Evolutionary conservation across 2,888 invertebrate genomes (phyloP).

Genomic region (Chloroclysta siterata): DNA sequence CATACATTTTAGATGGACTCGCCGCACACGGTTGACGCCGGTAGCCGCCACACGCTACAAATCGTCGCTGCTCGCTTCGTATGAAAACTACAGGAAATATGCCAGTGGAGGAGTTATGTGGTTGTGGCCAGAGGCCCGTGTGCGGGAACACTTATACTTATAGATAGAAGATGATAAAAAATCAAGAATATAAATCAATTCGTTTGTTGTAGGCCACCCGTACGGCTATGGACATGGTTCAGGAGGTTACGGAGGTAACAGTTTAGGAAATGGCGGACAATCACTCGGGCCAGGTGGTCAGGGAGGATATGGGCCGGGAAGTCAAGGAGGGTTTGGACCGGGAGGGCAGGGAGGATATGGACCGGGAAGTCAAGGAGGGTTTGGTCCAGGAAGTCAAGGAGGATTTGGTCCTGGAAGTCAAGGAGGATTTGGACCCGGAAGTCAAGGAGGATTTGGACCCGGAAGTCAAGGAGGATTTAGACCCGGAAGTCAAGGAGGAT

Average conservation of each 20-base stretch:
- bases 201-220: slow-evolving; percentile 24
- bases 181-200: too few species aligned
- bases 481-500: slow-evolving; percentile 20
- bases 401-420: slow-evolving; percentile 21
- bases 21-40: too few species aligned
- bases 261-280: slow-evolving; percentile 6
- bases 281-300: slow-evolving; percentile 8
- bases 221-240: slow-evolving; percentile 17
- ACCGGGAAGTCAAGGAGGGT: slow-evolving; percentile 14
- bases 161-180: too few species aligned
- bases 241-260: slow-evolving; percentile 19
- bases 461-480: slow-evolving; percentile 23
- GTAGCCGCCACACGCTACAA: too few species aligned
- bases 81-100: too few species aligned
- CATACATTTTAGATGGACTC: too few species aligned
- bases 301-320: neutral
- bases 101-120: too few species aligned
- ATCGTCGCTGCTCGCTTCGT: too few species aligned
- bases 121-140: too few species aligned
- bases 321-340: slow-evolving; percentile 24
- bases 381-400: slow-evolving; percentile 20
- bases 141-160: too few species aligned
- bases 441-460: slow-evolving; percentile 22
- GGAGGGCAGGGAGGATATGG: slow-evolving; percentile 19
- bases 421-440: slow-evolving; percentile 16